These are phyloP conservation scores for Hemiprocne comata DNA, from an alignment of 2,113 vertebrate genomes.

Conservation along the genomic window DNA sequence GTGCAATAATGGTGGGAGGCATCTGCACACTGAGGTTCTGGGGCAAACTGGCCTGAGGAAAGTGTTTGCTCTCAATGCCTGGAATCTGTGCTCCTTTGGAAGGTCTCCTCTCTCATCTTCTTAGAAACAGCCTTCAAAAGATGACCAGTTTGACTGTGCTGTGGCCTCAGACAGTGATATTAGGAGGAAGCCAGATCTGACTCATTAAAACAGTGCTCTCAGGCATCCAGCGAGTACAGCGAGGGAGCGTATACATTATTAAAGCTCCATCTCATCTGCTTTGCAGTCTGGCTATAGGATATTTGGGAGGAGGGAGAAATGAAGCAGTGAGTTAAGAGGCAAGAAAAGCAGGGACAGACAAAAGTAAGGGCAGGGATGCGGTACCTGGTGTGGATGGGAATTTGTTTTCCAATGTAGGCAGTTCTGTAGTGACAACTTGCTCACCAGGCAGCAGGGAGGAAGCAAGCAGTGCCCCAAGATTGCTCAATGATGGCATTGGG, in stretches of 20 bases:
- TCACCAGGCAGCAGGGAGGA: neutral
- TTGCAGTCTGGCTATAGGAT: neutral
- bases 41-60: neutral
- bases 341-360: neutral
- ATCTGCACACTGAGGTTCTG: neutral
- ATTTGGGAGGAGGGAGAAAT: neutral
- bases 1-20: neutral
- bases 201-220: conserved; percentile 38
- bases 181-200: neutral
- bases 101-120: neutral
- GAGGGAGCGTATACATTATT: neutral
- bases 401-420: neutral
- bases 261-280: neutral
- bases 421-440: neutral
- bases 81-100: neutral
- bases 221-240: neutral
- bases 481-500: neutral
- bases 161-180: neutral
- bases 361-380: neutral
- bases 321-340: neutral
- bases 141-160: neutral
- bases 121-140: neutral
- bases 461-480: neutral
- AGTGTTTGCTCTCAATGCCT: neutral
- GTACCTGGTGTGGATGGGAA: neutral